Percentiles rank a stretch among this genome's conserved stretches.
phyloP scores from a whole-genome alignment of 2,113 vertebrate species.

The Ictalurus punctatus region DNA sequence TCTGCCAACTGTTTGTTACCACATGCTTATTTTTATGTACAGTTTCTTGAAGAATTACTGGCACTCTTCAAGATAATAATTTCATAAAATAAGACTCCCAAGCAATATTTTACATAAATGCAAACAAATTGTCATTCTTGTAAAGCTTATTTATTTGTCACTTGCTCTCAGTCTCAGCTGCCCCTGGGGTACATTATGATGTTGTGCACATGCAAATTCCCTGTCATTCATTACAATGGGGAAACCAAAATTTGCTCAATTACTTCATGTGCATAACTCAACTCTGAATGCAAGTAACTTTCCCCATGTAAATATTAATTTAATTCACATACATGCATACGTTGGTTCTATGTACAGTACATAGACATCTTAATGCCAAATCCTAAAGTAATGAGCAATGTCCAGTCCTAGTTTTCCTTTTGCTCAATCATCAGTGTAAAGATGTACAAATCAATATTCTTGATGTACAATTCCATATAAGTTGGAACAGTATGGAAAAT shows the following conservation, averaged over 20 bases:
- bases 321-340: not conserved
- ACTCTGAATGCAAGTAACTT: not conserved
- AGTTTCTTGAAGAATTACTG: not conserved
- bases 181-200: not conserved
- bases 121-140: not conserved
- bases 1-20: not conserved
- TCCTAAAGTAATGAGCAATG: not conserved
- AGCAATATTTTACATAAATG: not conserved
- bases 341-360: not conserved
- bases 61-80: not conserved
- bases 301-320: not conserved
- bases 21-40: not conserved
- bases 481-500: no score
- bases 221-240: not conserved
- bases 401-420: not conserved
- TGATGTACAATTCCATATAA: not conserved
- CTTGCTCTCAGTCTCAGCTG: not conserved
- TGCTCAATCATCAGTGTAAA: not conserved
- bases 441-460: not conserved
- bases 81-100: not conserved
- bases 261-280: not conserved
- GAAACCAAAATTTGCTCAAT: not conserved
- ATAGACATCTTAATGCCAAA: not conserved
- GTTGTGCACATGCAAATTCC: no score
- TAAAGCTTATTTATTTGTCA: not conserved